phyloP scores from a whole-genome alignment of 2,888 invertebrate genomes.

The Ischnura elegans region DNA sequence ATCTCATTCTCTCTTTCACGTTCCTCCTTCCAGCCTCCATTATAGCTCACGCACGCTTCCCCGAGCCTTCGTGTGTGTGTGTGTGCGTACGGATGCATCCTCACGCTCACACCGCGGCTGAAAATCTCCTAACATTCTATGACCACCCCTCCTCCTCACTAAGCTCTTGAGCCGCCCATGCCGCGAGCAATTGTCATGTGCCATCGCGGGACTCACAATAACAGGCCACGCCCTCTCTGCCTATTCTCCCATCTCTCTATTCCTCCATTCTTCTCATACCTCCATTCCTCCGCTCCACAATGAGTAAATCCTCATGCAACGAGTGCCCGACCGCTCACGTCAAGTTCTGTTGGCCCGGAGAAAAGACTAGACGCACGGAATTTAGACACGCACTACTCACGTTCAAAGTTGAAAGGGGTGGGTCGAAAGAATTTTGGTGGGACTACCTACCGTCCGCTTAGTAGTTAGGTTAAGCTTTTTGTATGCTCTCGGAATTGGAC shows the following conservation, averaged over 20 bases:
- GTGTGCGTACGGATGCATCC: background rate
- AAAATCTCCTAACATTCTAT: background rate
- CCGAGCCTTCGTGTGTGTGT: background rate
- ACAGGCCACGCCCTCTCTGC: slow-evolving; percentile 33
- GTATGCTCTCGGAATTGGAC: background rate
- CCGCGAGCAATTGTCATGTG: slow-evolving; percentile 62
- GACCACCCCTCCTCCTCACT: no score
- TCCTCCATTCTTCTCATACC: no score
- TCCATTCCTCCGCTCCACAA: background rate
- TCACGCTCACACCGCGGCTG: no score
- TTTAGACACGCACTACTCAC: background rate
- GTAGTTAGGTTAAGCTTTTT: no score
- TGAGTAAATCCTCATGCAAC: slow-evolving; percentile 32
- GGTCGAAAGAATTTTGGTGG: background rate
- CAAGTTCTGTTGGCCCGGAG: background rate
- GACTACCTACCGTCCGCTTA: no score
- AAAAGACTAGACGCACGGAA: background rate
- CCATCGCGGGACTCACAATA: slow-evolving; percentile 24
- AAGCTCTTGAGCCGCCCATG: slow-evolving; percentile 6
- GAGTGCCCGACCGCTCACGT: slow-evolving; percentile 25
- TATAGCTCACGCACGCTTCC: no score
- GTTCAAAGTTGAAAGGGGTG: no score
- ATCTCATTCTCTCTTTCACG: background rate
- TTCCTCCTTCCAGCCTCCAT: no score
- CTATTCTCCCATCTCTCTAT: background rate